phyloP scores from a whole-genome alignment of 2,113 vertebrate species.

The Cheilinus undulatus region DNA sequence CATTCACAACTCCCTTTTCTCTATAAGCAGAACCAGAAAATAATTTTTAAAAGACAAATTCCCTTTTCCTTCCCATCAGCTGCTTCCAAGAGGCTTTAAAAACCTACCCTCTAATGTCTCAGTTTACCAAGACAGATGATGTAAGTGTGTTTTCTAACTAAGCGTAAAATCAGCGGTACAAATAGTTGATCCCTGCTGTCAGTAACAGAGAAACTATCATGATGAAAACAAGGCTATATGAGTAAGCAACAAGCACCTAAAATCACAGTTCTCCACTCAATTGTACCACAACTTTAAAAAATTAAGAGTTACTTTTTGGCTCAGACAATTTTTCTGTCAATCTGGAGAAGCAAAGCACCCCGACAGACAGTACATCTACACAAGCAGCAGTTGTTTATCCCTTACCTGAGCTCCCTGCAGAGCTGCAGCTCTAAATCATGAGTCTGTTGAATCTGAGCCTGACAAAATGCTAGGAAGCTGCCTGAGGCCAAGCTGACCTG shows the following conservation, averaged over 20 bases:
- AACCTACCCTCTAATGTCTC: not conserved
- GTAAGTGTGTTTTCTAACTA: not conserved
- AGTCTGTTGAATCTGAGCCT: conserved; percentile 85
- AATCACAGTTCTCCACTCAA: not conserved
- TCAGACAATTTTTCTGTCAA: not conserved
- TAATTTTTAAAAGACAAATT: not conserved
- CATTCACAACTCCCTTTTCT: not conserved
- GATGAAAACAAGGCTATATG: not conserved
- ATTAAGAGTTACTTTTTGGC: not conserved
- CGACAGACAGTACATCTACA: not conserved
- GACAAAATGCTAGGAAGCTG: conserved; percentile 86
- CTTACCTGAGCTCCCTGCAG: conserved; percentile 81
- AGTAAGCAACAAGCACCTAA: not conserved
- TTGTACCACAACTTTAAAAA: no score
- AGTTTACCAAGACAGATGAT: not conserved
- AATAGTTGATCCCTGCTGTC: not conserved
- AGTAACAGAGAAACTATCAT: not conserved
- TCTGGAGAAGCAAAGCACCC: not conserved
- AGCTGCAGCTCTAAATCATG: conserved; percentile 74
- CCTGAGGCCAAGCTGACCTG: conserved; percentile 50
- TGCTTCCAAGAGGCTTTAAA: conserved; percentile 3
- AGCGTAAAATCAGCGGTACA: not conserved
- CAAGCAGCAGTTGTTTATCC: not conserved
- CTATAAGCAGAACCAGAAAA: not conserved
- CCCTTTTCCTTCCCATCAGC: not conserved